Evolutionary conservation across 1,140 invertebrate species (phyloP).

Genomic region (Heliconius hermathena): DNA sequence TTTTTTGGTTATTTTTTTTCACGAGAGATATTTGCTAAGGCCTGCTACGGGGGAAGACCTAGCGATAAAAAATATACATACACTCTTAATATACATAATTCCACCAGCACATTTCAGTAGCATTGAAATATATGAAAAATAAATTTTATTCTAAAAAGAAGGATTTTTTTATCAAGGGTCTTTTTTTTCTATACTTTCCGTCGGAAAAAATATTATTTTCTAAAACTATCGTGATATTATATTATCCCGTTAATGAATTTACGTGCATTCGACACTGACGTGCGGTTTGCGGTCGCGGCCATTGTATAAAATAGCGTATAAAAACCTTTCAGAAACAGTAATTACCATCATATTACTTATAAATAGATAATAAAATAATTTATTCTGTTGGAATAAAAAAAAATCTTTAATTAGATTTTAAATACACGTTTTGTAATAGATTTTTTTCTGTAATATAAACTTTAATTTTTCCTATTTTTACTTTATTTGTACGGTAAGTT

Average conservation of each 20-base stretch:
- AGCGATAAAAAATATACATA: too few relatives aligned
- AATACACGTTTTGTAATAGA: background rate
- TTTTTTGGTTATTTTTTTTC: too few relatives aligned
- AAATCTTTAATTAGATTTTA: background rate
- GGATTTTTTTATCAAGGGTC: background rate
- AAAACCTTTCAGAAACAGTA: constrained; percentile 29
- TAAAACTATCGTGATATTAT: constrained; percentile 15
- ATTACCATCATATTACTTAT: background rate
- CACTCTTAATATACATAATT: too few relatives aligned
- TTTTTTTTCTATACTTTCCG: background rate
- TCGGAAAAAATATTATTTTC: constrained; percentile 1
- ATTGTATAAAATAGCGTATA: constrained; percentile 24
- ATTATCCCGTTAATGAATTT: constrained; percentile 26
- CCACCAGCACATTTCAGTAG: too few relatives aligned
- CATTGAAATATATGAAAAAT: too few relatives aligned
- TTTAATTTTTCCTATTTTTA: too few relatives aligned
- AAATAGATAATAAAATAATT: background rate
- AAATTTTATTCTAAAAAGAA: background rate
- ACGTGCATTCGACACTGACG: constrained; percentile 36
- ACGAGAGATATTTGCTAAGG: too few relatives aligned
- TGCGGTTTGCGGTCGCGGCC: constrained; percentile 30
- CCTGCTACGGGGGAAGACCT: too few relatives aligned
- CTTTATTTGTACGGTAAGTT: too few relatives aligned
- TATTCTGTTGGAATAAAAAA: background rate
- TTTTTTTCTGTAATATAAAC: too few relatives aligned